Conservation (phyloP, 2,113 vertebrate species). For the Circaetus cinerascens region DNA sequence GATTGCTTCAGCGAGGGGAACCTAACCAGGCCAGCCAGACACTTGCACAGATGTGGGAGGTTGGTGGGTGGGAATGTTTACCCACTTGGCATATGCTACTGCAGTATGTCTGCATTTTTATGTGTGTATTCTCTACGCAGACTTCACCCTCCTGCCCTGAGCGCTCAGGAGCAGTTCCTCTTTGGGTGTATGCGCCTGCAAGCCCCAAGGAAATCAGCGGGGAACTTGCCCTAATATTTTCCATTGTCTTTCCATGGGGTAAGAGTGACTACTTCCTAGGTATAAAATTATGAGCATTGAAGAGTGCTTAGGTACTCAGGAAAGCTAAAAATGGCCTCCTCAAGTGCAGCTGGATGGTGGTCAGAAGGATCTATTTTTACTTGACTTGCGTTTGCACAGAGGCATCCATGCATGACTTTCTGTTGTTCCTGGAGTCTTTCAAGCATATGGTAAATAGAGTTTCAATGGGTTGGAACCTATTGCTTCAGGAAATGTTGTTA, state of each 20-base stretch:
- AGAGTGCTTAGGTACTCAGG: background rate
- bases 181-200: background rate
- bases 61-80: background rate
- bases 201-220: background rate
- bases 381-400: conserved; percentile 20
- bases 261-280: background rate
- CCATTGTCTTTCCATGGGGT: background rate
- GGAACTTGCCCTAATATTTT: background rate
- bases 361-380: conserved; percentile 55
- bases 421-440: conserved; percentile 52
- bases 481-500: conserved; percentile 74
- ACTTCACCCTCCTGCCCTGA: background rate
- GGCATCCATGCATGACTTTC: conserved; percentile 51
- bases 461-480: conserved; percentile 58
- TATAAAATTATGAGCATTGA: background rate
- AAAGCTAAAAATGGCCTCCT: background rate
- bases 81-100: background rate
- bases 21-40: background rate
- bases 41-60: background rate
- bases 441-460: conserved; percentile 54
- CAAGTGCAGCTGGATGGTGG: conserved; percentile 14
- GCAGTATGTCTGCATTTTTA: background rate
- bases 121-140: background rate
- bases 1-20: background rate
- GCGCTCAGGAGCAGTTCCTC: background rate